Conservation (phyloP, 2,113 vertebrate genomes). For the Chrysemys picta region DNA sequence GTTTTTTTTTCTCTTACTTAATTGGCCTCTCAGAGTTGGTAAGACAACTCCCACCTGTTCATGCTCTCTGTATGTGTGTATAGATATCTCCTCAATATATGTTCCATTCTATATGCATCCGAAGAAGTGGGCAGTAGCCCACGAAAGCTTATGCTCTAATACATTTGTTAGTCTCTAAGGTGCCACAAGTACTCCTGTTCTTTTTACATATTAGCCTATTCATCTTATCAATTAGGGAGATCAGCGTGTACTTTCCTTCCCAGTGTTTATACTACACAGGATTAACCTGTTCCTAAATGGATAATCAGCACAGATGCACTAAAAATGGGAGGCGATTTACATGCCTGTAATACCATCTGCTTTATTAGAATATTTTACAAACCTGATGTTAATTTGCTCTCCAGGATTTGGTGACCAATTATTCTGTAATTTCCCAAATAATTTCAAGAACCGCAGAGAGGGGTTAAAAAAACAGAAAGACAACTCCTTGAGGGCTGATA, state of each 20-base stretch:
- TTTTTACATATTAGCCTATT: neutral
- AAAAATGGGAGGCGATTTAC: slow-evolving; percentile 83
- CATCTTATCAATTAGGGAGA: slow-evolving; percentile 59
- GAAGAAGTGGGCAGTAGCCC: too few species aligned
- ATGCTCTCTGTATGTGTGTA: too few species aligned
- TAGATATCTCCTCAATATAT: too few species aligned
- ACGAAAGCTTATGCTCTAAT: too few species aligned
- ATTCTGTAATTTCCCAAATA: slow-evolving; percentile 86
- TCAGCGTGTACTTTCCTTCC: slow-evolving; percentile 67
- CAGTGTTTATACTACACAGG: slow-evolving; percentile 71
- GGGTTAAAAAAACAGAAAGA: slow-evolving; percentile 7
- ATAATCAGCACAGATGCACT: slow-evolving; percentile 84
- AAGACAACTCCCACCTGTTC: too few species aligned
- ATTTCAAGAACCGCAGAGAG: slow-evolving; percentile 78
- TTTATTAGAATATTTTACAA: slow-evolving; percentile 82
- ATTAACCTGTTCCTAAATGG: slow-evolving; percentile 85
- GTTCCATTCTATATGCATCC: too few species aligned
- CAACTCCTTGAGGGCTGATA: neutral
- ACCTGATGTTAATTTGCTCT: slow-evolving; percentile 86
- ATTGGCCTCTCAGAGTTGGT: too few species aligned
- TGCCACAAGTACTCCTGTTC: too few species aligned
- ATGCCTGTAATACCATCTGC: slow-evolving; percentile 82
- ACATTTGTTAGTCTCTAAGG: too few species aligned
- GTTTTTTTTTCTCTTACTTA: too few species aligned
- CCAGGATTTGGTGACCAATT: slow-evolving; percentile 79